Evolutionary conservation across 2,797 vertebrate species (phyloP).

Genomic region (Chelon auratus): DNA sequence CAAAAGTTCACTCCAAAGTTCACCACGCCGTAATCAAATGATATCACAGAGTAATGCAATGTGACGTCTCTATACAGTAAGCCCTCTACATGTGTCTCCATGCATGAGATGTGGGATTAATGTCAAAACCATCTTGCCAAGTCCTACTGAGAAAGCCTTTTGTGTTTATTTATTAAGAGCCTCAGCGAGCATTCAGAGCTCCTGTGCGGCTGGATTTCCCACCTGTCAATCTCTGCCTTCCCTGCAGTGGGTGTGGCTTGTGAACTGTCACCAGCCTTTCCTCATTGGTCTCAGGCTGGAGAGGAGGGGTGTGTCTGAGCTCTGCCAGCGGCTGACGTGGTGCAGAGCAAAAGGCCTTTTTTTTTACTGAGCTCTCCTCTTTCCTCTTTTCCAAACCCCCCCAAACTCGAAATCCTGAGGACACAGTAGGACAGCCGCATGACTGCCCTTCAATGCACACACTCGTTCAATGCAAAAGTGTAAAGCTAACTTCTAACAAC

Average conservation of each 20-base stretch:
- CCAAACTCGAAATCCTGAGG: constrained; percentile 61
- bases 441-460: constrained; percentile 18
- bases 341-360: constrained; percentile 69
- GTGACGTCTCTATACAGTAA: neutral
- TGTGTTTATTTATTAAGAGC: constrained; percentile 35
- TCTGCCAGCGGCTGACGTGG: constrained; percentile 66
- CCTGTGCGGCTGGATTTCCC: constrained; percentile 56
- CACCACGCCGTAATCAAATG: neutral
- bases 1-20: constrained; percentile 11
- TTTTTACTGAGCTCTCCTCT: constrained; percentile 20
- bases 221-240: constrained; percentile 71
- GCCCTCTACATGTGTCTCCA: neutral
- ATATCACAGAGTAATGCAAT: neutral
- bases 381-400: neutral
- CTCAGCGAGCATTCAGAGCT: constrained; percentile 33
- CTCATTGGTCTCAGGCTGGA: constrained; percentile 56
- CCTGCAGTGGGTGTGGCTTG: constrained; percentile 75
- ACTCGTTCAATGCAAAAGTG: neutral
- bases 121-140: neutral
- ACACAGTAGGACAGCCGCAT: constrained; percentile 11
- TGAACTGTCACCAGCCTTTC: constrained; percentile 31
- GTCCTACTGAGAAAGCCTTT: neutral
- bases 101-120: neutral
- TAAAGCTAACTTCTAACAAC: constrained; percentile 23
- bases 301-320: constrained; percentile 48